Conservation (phyloP, 1,140 invertebrate species). For the Conus ventricosus region DNA sequence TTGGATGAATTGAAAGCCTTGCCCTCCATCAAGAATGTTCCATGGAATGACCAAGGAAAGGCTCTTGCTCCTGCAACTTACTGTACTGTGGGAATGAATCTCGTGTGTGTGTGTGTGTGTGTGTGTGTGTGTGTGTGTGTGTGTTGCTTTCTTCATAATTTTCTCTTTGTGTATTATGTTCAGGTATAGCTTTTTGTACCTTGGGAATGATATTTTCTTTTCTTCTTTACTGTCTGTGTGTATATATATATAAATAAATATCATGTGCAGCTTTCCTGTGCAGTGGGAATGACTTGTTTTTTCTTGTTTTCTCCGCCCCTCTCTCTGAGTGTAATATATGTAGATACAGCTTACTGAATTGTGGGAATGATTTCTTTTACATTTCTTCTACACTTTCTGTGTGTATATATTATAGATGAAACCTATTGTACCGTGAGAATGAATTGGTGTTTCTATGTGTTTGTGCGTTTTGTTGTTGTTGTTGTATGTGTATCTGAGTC, state of each 20-base stretch:
- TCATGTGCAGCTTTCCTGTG: too few relatives aligned
- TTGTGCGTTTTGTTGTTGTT: too few relatives aligned
- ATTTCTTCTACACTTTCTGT: background rate
- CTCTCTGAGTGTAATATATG: background rate
- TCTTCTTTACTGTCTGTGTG: background rate
- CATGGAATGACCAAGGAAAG: background rate
- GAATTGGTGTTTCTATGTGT: too few relatives aligned
- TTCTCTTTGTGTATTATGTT: background rate
- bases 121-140: too few relatives aligned
- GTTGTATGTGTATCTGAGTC: too few relatives aligned
- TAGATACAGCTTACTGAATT: background rate
- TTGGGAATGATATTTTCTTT: background rate
- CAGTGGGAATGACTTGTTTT: background rate
- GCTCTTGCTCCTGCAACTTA: background rate
- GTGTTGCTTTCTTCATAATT: too few relatives aligned
- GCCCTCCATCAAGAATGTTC: background rate
- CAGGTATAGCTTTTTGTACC: too few relatives aligned
- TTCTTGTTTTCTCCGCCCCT: background rate
- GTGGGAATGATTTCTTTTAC: background rate
- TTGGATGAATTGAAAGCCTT: background rate
- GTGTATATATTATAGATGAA: background rate
- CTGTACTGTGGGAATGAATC: conserved; percentile 8
- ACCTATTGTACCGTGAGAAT: too few relatives aligned
- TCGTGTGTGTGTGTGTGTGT: background rate
- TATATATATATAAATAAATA: background rate